phyloP scores from a whole-genome alignment of 2,888 invertebrate genomes.

The Nemurella pictetii region DNA sequence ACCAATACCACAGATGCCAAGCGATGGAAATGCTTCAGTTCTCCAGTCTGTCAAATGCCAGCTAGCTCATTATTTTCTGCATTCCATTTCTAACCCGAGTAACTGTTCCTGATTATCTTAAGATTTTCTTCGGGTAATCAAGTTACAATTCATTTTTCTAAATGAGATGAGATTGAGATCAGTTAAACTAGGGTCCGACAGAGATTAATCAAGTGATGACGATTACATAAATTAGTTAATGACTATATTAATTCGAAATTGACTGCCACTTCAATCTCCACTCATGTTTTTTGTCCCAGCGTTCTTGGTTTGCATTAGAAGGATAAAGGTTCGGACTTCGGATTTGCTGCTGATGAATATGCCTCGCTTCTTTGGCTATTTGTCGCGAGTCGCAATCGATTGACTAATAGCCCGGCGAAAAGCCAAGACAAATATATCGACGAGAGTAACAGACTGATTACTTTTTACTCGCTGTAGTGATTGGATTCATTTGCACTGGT shows the following conservation, averaged over 20 bases:
- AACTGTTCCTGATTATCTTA: neutral
- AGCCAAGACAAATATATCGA: neutral
- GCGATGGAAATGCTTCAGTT: no score
- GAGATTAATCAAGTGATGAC: neutral
- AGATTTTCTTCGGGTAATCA: neutral
- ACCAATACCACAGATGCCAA: no score
- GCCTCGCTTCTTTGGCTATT: neutral
- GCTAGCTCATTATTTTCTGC: neutral
- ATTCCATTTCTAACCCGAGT: neutral
- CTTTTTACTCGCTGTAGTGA: slow-evolving; percentile 17
- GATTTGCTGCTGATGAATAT: neutral
- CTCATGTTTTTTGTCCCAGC: neutral
- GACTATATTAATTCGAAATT: slow-evolving; percentile 9
- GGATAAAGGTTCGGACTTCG: neutral
- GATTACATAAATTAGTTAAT: neutral
- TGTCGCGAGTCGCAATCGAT: neutral
- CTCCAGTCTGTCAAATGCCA: no score
- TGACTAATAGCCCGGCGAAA: slow-evolving; percentile 15
- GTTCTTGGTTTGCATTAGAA: neutral
- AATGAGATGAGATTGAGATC: neutral
- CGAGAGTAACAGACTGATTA: neutral
- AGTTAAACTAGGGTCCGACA: neutral
- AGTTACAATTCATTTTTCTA: neutral
- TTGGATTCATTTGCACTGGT: slow-evolving; percentile 16
- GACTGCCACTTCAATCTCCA: neutral